phyloP scores from a whole-genome alignment of 2,888 invertebrate species.

The Oscheius sp. region DNA sequence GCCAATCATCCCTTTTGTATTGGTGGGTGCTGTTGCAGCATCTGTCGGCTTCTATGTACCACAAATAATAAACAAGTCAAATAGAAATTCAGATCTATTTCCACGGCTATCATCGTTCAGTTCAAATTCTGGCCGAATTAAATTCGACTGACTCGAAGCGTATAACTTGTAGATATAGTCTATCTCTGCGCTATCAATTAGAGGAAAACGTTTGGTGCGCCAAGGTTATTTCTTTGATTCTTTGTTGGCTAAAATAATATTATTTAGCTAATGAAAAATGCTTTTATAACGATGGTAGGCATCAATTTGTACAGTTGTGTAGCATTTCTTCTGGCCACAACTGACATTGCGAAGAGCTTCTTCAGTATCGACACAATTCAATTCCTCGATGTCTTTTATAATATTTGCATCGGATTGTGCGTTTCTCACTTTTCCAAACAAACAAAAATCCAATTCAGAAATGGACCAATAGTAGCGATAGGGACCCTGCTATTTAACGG shows the following conservation, averaged over 20 bases:
- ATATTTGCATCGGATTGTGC: not conserved
- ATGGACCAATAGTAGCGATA: not conserved
- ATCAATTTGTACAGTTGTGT: not conserved
- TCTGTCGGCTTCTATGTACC: no score
- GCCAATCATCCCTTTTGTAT: no score
- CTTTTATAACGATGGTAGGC: not conserved
- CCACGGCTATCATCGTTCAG: no score
- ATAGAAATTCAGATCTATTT: no score
- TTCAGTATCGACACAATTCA: not conserved
- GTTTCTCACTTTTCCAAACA: not conserved
- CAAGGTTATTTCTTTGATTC: not conserved
- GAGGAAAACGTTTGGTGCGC: not conserved
- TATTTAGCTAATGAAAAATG: not conserved
- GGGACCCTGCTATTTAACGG: not conserved
- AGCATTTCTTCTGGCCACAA: not conserved
- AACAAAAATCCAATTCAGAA: not conserved
- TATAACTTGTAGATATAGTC: no score
- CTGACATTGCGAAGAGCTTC: not conserved
- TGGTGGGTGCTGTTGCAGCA: no score
- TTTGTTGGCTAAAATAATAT: not conserved
- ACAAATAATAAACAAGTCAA: no score
- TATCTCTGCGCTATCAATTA: not conserved
- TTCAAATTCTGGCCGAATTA: no score
- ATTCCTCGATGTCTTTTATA: not conserved
- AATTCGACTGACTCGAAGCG: no score